These are phyloP conservation scores for Diloba caeruleocephala DNA, from an alignment of 2,888 invertebrate species.

Conservation along the genomic window DNA sequence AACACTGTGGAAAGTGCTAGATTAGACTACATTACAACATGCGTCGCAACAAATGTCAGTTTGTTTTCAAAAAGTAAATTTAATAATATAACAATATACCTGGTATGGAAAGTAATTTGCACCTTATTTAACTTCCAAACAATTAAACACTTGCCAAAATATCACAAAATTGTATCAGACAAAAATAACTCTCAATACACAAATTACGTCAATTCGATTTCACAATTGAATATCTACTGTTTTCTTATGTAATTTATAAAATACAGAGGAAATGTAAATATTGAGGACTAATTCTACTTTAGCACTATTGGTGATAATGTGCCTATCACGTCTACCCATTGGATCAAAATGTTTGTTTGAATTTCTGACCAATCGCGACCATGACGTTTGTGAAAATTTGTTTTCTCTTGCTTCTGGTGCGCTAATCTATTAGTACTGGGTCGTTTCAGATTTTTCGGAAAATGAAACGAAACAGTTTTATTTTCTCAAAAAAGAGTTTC, in stretches of 20 bases:
- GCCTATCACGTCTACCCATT: neutral
- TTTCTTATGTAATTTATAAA: constrained; percentile 28
- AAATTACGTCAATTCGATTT: constrained; percentile 16
- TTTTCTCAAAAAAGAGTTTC: no score
- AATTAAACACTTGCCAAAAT: constrained; percentile 25
- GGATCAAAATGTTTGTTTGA: fast-evolving
- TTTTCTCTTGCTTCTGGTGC: no score
- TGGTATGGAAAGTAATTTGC: constrained; percentile 12
- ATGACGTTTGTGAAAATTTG: neutral
- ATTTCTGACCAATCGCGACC: constrained; percentile 8
- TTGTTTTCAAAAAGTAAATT: constrained; percentile 55
- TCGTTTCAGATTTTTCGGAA: no score
- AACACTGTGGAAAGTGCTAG: constrained; percentile 56
- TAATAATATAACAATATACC: constrained; percentile 31
- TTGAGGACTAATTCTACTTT: constrained; percentile 23
- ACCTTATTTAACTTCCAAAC: constrained; percentile 4
- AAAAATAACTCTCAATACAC: constrained; percentile 17
- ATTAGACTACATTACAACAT: constrained; percentile 45
- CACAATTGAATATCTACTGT: constrained; percentile 30
- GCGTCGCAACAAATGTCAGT: constrained; percentile 75
- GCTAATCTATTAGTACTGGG: no score
- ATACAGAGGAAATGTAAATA: neutral
- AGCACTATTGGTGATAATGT: neutral
- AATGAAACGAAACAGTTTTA: no score
- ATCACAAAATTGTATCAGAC: constrained; percentile 20